phyloP scores from a whole-genome alignment of 2,113 vertebrate species.

The Takifugu flavidus region DNA sequence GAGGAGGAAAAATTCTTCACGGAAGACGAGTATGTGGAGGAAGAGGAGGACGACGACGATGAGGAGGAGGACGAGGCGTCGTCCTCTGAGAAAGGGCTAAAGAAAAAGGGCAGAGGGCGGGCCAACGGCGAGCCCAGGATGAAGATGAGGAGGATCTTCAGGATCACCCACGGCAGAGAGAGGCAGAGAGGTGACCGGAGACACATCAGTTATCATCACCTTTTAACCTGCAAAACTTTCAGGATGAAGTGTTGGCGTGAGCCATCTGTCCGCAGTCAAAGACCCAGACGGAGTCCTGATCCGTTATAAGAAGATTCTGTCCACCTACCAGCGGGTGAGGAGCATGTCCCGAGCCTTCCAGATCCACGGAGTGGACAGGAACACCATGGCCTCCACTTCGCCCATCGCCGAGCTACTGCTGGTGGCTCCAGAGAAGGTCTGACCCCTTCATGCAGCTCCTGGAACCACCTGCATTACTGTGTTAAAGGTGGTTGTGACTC shows the following conservation, averaged over 20 bases:
- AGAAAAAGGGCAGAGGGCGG: constrained; percentile 68
- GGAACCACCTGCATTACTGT: not conserved
- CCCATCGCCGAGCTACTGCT: constrained; percentile 88
- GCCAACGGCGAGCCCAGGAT: constrained; percentile 66
- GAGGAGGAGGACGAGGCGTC: constrained; percentile 50
- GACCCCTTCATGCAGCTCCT: not conserved
- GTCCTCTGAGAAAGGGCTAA: constrained; percentile 43
- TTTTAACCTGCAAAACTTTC: too few relatives aligned
- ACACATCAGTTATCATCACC: not conserved
- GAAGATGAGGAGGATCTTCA: constrained; percentile 78
- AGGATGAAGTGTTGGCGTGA: not conserved
- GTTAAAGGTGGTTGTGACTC: too few relatives aligned
- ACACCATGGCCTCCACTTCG: constrained; percentile 88
- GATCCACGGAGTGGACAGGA: constrained; percentile 85
- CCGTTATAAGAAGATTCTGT: constrained; percentile 88
- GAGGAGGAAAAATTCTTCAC: constrained; percentile 74
- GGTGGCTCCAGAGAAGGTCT: constrained; percentile 82
- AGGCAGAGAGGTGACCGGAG: constrained; percentile 77
- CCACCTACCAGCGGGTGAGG: constrained; percentile 86
- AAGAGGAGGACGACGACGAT: constrained; percentile 66
- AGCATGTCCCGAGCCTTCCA: constrained; percentile 91
- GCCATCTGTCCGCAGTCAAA: constrained; percentile 70
- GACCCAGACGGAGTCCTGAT: constrained; percentile 85
- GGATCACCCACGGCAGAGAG: constrained; percentile 82
- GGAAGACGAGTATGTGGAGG: constrained; percentile 73